Evolutionary conservation across 2,113 vertebrate species (phyloP).

Genomic region (Tiliqua scincoides): DNA sequence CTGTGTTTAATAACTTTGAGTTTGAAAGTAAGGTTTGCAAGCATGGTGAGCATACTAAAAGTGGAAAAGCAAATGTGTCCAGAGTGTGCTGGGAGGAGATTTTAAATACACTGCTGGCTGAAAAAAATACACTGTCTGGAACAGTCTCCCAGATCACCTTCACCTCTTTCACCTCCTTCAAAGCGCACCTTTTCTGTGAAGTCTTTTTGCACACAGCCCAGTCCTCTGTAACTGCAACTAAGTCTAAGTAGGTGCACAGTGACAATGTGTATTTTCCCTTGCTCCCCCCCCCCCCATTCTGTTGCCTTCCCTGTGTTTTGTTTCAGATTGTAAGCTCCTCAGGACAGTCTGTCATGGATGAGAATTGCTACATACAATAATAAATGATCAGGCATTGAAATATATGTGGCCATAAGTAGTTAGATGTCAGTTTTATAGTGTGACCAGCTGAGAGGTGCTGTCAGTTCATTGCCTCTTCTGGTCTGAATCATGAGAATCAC

Average conservation of each 20-base stretch:
- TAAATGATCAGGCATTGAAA: no score
- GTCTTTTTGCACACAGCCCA: neutral
- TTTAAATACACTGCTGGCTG: no score
- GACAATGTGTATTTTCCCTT: neutral
- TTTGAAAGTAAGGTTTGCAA: no score
- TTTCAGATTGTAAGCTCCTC: neutral
- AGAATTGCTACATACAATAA: no score
- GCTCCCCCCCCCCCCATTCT: neutral
- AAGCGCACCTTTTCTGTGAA: neutral
- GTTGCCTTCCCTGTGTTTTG: neutral
- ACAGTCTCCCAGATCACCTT: neutral
- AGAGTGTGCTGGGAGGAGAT: no score
- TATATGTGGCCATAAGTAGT: no score
- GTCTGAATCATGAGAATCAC: neutral
- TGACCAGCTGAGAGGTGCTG: neutral
- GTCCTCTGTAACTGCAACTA: neutral
- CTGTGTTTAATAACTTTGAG: no score
- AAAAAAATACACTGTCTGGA: no score
- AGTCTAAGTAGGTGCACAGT: neutral
- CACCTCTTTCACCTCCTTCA: neutral
- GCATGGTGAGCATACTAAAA: no score
- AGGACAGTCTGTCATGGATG: no score
- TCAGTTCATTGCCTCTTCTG: neutral
- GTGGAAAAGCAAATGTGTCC: no score
- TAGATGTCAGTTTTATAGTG: neutral